Percentiles rank a stretch among this genome's conserved stretches.
These are phyloP conservation scores for Lysandra bellargus DNA, from an alignment of 2,888 invertebrate species.

Conservation along the genomic window DNA sequence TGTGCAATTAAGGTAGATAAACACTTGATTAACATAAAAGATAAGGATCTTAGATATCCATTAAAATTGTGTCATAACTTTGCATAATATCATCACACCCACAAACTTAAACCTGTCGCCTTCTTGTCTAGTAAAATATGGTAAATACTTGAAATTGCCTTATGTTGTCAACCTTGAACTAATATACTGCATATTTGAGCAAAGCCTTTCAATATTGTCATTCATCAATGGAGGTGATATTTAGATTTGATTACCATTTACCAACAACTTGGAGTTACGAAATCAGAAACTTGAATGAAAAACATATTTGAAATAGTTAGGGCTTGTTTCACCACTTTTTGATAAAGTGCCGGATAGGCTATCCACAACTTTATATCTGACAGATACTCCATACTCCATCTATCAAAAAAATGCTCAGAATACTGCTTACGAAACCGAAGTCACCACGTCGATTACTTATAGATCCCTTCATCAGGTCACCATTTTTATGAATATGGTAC, in stretches of 20 bases:
- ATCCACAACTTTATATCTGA: too few relatives aligned
- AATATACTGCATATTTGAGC: conserved; percentile 49
- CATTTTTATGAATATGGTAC: too few relatives aligned
- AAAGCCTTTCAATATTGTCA: conserved; percentile 17
- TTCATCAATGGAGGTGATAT: conserved; percentile 10
- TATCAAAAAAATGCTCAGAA: too few relatives aligned
- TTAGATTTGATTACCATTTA: conserved; percentile 6
- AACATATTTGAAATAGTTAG: background rate
- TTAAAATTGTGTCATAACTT: background rate
- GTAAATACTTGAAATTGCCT: conserved; percentile 53
- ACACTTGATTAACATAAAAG: background rate
- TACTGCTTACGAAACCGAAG: too few relatives aligned
- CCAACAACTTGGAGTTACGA: background rate
- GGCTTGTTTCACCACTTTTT: too few relatives aligned
- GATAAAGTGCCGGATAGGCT: too few relatives aligned
- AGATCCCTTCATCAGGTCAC: too few relatives aligned
- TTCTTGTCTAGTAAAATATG: conserved; percentile 27
- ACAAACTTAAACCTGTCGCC: conserved; percentile 21
- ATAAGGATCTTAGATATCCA: background rate
- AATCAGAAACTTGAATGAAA: conserved; percentile 16
- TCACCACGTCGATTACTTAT: too few relatives aligned
- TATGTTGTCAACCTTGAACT: conserved; percentile 65
- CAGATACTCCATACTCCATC: too few relatives aligned
- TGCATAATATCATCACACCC: conserved; percentile 17
- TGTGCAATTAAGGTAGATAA: background rate